A percentile compares a stretch with the other conserved stretches of the same genome.
Evolutionary conservation across 1,140 invertebrate species (phyloP).

Genomic region (Camponotus floridanus): DNA sequence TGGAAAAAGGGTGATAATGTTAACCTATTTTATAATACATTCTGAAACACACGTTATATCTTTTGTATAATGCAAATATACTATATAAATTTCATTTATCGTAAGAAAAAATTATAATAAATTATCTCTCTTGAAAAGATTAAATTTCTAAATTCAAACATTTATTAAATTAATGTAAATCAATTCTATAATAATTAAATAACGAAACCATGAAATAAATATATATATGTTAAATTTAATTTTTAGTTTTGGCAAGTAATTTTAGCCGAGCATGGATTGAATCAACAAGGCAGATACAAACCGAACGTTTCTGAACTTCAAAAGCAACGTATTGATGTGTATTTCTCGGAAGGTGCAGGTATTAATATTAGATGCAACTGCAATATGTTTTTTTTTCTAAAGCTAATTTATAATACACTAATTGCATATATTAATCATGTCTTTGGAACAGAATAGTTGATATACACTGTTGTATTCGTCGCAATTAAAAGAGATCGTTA

Average conservation of each 20-base stretch:
- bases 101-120: constrained; percentile 66
- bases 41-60: background rate
- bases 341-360: constrained; percentile 96
- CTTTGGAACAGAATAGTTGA: background rate
- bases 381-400: background rate
- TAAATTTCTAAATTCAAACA: too few relatives aligned
- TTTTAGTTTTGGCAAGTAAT: constrained; percentile 94
- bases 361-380: background rate
- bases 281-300: constrained; percentile 92
- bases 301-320: constrained; percentile 94
- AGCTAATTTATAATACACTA: background rate
- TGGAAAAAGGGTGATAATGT: constrained; percentile 90
- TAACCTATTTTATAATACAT: background rate
- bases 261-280: constrained; percentile 97
- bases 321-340: constrained; percentile 95
- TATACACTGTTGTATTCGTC: background rate
- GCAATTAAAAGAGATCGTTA: background rate
- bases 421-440: background rate
- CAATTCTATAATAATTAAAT: too few relatives aligned
- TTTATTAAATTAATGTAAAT: too few relatives aligned
- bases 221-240: too few relatives aligned
- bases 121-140: too few relatives aligned
- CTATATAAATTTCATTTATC: constrained; percentile 54
- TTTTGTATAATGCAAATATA: background rate
- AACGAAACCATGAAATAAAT: too few relatives aligned